Evolutionary conservation across 2,888 invertebrate genomes (phyloP).

Genomic region (Danaus chrysippus): DNA sequence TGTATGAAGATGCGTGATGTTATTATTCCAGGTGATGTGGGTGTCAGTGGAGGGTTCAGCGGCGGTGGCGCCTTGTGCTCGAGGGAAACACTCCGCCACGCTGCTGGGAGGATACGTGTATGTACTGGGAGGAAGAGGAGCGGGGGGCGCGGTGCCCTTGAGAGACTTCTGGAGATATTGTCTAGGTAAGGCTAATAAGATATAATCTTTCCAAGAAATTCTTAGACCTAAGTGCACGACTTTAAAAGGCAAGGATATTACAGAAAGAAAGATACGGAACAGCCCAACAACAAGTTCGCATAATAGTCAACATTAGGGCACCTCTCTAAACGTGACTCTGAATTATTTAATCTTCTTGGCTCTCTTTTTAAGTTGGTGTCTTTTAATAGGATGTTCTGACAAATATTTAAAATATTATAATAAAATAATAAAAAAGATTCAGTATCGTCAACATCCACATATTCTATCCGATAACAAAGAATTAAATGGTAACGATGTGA

Average conservation of each 20-base stretch:
- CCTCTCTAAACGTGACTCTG: too few relatives aligned
- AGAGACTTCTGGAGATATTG: constrained; percentile 92
- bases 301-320: too few relatives aligned
- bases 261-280: background rate
- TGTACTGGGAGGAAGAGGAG: constrained; percentile 90
- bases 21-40: constrained; percentile 63
- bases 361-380: too few relatives aligned
- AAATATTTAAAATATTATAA: too few relatives aligned
- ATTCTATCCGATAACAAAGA: too few relatives aligned
- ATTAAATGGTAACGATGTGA: too few relatives aligned
- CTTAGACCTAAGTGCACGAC: too few relatives aligned
- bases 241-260: background rate
- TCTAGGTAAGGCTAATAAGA: constrained; percentile 74
- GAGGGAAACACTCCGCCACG: constrained; percentile 91
- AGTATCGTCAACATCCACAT: too few relatives aligned
- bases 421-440: too few relatives aligned
- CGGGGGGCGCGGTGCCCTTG: constrained; percentile 88
- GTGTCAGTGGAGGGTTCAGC: constrained; percentile 53
- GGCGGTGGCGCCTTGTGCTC: constrained; percentile 70
- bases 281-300: too few relatives aligned
- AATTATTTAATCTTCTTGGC: too few relatives aligned
- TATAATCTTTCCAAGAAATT: background rate
- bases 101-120: constrained; percentile 87
- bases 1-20: background rate
- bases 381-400: too few relatives aligned